These are phyloP conservation scores for Norana najaformis DNA, from an alignment of 2,888 invertebrate species.

Conservation along the genomic window DNA sequence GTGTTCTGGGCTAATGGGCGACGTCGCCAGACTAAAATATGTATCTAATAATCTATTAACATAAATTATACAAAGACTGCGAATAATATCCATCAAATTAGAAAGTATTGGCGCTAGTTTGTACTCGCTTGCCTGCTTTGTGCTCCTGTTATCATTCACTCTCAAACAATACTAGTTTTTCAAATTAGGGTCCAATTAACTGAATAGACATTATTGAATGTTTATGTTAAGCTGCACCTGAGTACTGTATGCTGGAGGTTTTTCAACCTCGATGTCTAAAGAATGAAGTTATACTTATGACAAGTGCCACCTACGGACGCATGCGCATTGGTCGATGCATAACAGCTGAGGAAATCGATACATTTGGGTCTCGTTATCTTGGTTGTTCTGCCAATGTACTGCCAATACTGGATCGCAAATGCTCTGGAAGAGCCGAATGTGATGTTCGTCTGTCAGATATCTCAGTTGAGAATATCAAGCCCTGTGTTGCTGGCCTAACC, in stretches of 20 bases:
- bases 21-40: too few species aligned
- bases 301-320: conserved; percentile 18
- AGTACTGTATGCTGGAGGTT: neutral
- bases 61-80: too few species aligned
- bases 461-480: neutral
- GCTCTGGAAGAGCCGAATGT: conserved; percentile 29
- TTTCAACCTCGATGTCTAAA: conserved; percentile 19
- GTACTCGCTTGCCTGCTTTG: too few species aligned
- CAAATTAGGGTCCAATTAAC: too few species aligned
- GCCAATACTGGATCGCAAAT: conserved; percentile 27
- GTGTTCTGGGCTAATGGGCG: too few species aligned
- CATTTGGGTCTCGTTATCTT: conserved; percentile 14
- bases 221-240: neutral
- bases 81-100: too few species aligned
- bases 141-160: too few species aligned
- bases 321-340: conserved; percentile 27
- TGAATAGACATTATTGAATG: too few species aligned
- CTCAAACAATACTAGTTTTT: too few species aligned
- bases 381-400: conserved; percentile 31
- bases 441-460: conserved; percentile 18
- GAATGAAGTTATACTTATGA: conserved; percentile 21
- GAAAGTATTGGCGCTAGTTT: too few species aligned
- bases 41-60: too few species aligned
- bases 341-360: neutral
- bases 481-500: conserved; percentile 18